phyloP scores from a whole-genome alignment of 2,888 invertebrate genomes.

The Euplexia lucipara region DNA sequence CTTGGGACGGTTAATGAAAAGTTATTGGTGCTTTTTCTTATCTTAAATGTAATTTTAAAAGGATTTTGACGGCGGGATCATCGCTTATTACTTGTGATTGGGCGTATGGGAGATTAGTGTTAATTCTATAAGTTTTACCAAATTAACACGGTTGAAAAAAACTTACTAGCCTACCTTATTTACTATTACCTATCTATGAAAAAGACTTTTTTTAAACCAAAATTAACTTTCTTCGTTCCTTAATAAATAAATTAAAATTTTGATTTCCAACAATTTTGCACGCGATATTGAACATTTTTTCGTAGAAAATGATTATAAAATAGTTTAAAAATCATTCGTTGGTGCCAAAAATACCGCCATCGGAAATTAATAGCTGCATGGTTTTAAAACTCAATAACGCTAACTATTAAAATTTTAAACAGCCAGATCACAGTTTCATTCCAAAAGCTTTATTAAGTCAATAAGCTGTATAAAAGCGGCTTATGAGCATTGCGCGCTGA shows the following conservation, averaged over 20 bases:
- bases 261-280: no score
- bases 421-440: not conserved
- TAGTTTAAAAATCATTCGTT: not conserved
- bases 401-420: not conserved
- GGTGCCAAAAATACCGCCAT: not conserved
- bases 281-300: no score
- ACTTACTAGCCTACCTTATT: not conserved
- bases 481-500: not conserved
- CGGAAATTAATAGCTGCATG: not conserved
- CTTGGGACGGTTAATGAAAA: constrained; percentile 8
- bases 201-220: no score
- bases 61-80: not conserved
- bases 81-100: constrained; percentile 25
- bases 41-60: constrained; percentile 12
- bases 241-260: not conserved
- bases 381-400: not conserved
- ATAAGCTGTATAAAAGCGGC: not conserved
- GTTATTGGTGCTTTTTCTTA: constrained; percentile 23
- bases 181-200: no score
- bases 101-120: not conserved
- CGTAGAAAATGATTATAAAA: no score
- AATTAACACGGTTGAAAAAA: not conserved
- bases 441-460: not conserved
- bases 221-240: no score
- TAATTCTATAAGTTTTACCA: not conserved